Evolutionary conservation across 2,888 invertebrate species (phyloP), one percentile per base, ranked within the genome.

Genomic region (Balanococcus diminutus): DNA sequence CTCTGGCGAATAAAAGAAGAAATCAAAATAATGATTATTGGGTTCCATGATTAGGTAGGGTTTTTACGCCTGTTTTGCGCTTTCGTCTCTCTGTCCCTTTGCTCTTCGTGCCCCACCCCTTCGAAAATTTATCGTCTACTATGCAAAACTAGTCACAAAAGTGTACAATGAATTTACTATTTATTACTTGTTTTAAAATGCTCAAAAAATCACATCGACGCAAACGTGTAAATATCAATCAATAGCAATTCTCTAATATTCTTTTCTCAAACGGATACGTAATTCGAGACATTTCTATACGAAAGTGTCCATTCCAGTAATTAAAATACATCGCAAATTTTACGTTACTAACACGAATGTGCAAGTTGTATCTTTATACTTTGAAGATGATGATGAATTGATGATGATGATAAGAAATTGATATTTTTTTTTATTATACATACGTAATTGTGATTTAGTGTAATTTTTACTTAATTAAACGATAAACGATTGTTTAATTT

Each of bases 381-480:
- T 56, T 56, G 56, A 56, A 72, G 42, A 42, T 42, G 42, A 42
- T 16, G 42, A 42, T 42, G 16, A 42, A n/a, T n/a, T n/a, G n/a
- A n/a, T 42, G 42, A 42, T 16, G 42, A 42, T 42, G 16, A 42
- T 42, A 14, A 14, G 16, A 72, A 72, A 25, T 16, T 16, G 28
- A 42, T 42, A 11, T 14, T 0, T 42, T 0, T 42, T 72, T 72
- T 72, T 72, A 56, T 42, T 42, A 42, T 42, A 42, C 42, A 42
- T 42, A 72, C 72, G 72, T 72, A 67, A 83, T 83, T 83, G 84
- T 84, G 84, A 84, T 84, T 84, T 84, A 84, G 72, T 39, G 19
- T 46, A 67, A 42, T 42, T 42, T 39, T 39, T 67, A 61, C 61
- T 61, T 83, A 42, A 61, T 61, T 28, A 51, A 84, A 72, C 72